A percentile compares a stretch with the other conserved stretches of the same genome.
Conservation (phyloP, 37 sponge, comb jelly and placozoan genomes). For the Hormiphora californensis region DNA sequence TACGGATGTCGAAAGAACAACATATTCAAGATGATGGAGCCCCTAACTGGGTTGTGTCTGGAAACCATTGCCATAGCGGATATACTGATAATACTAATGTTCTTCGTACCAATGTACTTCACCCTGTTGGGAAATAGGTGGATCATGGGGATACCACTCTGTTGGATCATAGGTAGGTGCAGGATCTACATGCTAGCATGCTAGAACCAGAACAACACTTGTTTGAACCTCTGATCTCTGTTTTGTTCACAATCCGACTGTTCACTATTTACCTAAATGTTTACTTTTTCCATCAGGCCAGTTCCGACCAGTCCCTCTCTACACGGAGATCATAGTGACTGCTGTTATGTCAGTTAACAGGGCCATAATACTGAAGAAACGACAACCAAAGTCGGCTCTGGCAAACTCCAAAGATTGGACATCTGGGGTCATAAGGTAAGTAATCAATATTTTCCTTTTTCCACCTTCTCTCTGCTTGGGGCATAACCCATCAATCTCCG, state of each 20-base stretch:
- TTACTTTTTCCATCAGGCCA: background rate
- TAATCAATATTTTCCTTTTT: no score
- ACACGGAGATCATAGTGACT: conserved; percentile 38
- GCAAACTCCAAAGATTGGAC: no score
- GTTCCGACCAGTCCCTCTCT: conserved; percentile 22
- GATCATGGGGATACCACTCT: background rate
- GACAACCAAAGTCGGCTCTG: no score
- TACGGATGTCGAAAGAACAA: background rate
- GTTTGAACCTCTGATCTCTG: no score
- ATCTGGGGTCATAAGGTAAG: no score
- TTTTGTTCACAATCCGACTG: no score
- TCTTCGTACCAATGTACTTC: conserved; percentile 38
- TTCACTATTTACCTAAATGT: background rate
- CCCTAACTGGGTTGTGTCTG: conserved; percentile 14
- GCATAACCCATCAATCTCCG: no score
- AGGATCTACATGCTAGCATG: background rate
- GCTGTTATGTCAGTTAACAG: conserved; percentile 42
- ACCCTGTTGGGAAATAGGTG: conserved; percentile 42
- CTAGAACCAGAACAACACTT: no score
- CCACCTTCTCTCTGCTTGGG: no score
- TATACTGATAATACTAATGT: conserved; percentile 40
- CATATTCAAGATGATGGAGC: conserved; percentile 51
- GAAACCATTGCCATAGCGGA: conserved; percentile 19
- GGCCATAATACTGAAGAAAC: conserved; percentile 3
- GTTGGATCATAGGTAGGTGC: conserved; percentile 24